A percentile compares a stretch with the other conserved stretches of the same genome.
Conservation (phyloP, 1,140 invertebrate genomes). For the Drosophila nebulosa region DNA sequence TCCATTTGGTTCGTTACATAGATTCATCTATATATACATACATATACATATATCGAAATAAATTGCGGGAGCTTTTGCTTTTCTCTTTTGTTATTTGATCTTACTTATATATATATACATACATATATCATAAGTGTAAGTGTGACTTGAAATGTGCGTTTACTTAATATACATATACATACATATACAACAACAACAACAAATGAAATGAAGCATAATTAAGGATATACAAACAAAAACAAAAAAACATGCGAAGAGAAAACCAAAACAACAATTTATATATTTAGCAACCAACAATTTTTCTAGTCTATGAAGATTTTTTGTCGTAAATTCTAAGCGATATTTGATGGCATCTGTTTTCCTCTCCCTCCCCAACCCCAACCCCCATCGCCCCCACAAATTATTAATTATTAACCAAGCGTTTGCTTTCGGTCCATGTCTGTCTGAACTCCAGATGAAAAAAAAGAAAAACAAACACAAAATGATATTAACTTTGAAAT, state of each 20-base stretch:
- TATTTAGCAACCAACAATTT: constrained; percentile 43
- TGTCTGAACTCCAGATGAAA: background rate
- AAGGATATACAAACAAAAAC: background rate
- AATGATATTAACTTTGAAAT: background rate
- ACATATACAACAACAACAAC: constrained; percentile 13
- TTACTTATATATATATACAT: background rate
- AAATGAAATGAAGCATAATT: background rate
- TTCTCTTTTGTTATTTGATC: background rate
- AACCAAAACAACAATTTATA: constrained; percentile 14
- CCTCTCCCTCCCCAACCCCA: too few species aligned
- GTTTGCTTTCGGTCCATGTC: background rate
- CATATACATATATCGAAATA: background rate
- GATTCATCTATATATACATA: background rate
- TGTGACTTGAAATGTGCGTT: constrained; percentile 39
- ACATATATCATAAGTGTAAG: constrained; percentile 23
- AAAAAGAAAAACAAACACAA: too few species aligned
- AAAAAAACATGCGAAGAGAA: constrained; percentile 24
- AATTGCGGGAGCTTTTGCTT: background rate
- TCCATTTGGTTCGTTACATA: background rate
- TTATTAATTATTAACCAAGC: background rate
- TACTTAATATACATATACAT: constrained; percentile 42
- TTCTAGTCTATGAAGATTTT: constrained; percentile 47
- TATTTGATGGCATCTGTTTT: constrained; percentile 37
- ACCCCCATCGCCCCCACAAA: background rate
- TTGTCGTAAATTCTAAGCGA: constrained; percentile 30